phyloP scores from a whole-genome alignment of 2,888 invertebrate species.

The Isotomurus palustris region DNA sequence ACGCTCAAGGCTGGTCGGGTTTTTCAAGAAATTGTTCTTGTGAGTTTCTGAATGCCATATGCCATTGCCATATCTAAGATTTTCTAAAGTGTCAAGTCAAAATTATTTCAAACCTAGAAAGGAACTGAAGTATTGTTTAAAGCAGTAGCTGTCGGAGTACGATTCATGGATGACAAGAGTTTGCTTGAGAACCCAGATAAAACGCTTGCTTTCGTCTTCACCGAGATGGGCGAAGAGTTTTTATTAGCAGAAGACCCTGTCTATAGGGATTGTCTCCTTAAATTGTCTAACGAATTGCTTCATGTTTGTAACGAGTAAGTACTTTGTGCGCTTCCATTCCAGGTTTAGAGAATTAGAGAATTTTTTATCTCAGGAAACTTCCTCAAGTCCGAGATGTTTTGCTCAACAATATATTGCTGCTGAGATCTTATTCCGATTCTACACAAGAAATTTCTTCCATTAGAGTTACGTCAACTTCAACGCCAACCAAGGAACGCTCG shows the following conservation, averaged over 20 bases:
- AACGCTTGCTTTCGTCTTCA: slow-evolving; percentile 20
- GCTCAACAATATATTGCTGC: slow-evolving; percentile 18
- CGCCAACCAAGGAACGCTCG: background rate
- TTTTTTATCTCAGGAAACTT: slow-evolving; percentile 9
- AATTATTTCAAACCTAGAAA: slow-evolving; percentile 16
- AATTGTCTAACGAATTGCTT: slow-evolving; percentile 11
- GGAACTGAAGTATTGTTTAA: slow-evolving; percentile 16
- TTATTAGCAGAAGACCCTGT: slow-evolving; percentile 8
- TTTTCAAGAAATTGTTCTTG: slow-evolving; percentile 21
- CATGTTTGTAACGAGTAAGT: background rate
- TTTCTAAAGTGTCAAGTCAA: background rate
- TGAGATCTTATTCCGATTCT: slow-evolving; percentile 5
- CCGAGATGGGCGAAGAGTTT: slow-evolving; percentile 22
- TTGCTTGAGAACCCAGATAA: slow-evolving; percentile 19
- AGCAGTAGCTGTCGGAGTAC: slow-evolving; percentile 13
- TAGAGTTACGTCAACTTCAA: background rate
- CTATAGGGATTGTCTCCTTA: slow-evolving; percentile 14
- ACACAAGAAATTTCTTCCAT: background rate
- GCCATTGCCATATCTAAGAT: background rate
- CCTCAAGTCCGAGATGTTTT: slow-evolving; percentile 9
- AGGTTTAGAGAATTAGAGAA: background rate
- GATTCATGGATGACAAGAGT: slow-evolving; percentile 9
- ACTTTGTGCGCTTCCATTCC: background rate
- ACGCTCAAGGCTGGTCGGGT: slow-evolving; percentile 23
- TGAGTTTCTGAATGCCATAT: slow-evolving; percentile 6